Evolutionary conservation across 2,113 vertebrate genomes (phyloP).

Genomic region (Ornithorhynchus anatinus): DNA sequence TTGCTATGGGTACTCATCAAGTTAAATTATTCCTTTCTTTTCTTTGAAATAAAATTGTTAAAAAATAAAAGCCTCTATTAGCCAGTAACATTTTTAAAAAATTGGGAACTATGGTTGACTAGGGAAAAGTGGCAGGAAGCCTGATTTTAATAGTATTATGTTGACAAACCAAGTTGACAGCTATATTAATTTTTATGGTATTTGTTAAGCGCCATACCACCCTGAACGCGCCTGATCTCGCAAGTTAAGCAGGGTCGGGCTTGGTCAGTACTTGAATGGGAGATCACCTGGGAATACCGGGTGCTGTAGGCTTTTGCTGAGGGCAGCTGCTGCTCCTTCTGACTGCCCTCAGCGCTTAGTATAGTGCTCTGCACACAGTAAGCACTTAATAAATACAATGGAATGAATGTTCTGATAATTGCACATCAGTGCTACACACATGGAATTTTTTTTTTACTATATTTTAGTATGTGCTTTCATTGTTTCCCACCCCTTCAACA

Average conservation of each 20-base stretch:
- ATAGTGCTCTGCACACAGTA: too few relatives aligned
- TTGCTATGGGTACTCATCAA: background rate
- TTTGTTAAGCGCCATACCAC: too few relatives aligned
- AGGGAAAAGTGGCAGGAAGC: accelerated
- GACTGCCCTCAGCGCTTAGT: too few relatives aligned
- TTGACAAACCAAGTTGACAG: accelerated
- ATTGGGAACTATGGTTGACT: background rate
- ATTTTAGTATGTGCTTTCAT: background rate
- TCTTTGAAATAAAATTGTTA: background rate
- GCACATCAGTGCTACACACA: accelerated
- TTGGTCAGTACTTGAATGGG: too few relatives aligned
- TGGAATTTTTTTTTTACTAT: background rate
- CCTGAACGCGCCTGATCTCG: too few relatives aligned
- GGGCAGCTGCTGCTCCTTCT: too few relatives aligned
- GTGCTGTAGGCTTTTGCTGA: too few relatives aligned
- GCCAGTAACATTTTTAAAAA: background rate
- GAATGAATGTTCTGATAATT: too few relatives aligned
- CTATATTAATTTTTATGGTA: too few relatives aligned
- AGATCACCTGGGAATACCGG: too few relatives aligned
- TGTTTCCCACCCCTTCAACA: background rate
- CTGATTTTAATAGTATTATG: background rate
- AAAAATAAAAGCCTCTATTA: background rate
- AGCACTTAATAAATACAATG: too few relatives aligned
- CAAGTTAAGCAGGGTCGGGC: too few relatives aligned
- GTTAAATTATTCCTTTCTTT: background rate